Evolutionary conservation across 2,797 vertebrate genomes (phyloP).

Genomic region (Danio aesculapii): DNA sequence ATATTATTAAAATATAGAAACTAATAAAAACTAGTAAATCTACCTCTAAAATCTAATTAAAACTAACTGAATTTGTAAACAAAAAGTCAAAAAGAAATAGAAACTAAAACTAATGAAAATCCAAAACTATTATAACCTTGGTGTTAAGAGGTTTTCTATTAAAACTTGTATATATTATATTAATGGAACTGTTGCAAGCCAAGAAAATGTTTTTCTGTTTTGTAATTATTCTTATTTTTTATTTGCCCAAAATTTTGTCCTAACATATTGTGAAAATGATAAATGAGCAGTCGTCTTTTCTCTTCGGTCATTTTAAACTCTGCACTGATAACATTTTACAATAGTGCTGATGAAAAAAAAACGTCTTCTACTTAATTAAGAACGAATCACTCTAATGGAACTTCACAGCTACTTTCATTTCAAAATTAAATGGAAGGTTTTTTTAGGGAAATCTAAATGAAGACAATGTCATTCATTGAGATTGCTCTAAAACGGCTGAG

Average conservation of each 20-base stretch:
- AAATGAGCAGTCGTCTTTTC: constrained; percentile 36
- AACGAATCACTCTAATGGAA: constrained; percentile 41
- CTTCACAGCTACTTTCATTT: constrained; percentile 33
- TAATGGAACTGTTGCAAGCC: background rate
- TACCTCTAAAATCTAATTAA: no score
- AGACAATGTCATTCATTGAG: constrained; percentile 34
- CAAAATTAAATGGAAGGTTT: background rate
- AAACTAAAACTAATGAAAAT: no score
- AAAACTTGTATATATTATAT: background rate
- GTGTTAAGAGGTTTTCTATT: background rate
- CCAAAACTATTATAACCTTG: no score
- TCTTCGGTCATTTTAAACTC: constrained; percentile 14
- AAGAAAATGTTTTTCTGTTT: background rate
- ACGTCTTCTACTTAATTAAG: constrained; percentile 36
- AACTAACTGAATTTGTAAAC: no score
- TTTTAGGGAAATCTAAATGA: background rate
- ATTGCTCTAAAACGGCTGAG: background rate
- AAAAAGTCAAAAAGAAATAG: no score
- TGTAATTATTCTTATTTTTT: constrained; percentile 9
- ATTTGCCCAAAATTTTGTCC: constrained; percentile 5
- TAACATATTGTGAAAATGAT: constrained; percentile 6
- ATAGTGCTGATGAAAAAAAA: constrained; percentile 40
- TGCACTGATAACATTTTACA: constrained; percentile 43
- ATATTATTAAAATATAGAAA: no score
- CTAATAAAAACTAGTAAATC: no score